A percentile compares a stretch with the other conserved stretches of the same genome.
phyloP scores from a whole-genome alignment of 2,113 vertebrate species.

The Lonchura striata region DNA sequence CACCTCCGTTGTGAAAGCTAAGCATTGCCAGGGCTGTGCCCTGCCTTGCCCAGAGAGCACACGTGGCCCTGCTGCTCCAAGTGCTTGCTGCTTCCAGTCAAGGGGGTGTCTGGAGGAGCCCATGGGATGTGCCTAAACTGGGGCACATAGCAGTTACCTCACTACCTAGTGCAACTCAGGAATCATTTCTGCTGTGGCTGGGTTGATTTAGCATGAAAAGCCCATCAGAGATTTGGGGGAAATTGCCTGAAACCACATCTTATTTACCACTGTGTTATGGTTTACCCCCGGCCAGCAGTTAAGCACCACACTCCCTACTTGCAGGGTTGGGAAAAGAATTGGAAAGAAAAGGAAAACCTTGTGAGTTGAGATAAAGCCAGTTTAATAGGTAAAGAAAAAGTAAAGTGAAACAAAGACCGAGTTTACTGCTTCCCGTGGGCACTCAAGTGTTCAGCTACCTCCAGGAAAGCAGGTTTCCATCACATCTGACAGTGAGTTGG shows the following conservation, averaged over 20 bases:
- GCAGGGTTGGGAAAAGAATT: not conserved
- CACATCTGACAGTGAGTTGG: not conserved
- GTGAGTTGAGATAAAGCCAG: not conserved
- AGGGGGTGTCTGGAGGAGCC: not conserved
- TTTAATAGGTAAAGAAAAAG: not conserved
- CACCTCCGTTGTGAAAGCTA: not conserved
- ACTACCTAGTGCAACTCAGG: not conserved
- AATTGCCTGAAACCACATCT: not conserved
- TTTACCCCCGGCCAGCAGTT: not conserved
- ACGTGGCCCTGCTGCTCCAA: accelerated
- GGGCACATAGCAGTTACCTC: not conserved
- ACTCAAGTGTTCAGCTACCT: not conserved
- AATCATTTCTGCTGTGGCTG: not conserved
- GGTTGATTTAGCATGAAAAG: not conserved
- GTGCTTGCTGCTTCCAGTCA: not conserved
- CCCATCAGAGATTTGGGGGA: not conserved
- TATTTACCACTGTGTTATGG: not conserved
- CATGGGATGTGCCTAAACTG: not conserved
- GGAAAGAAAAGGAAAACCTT: not conserved
- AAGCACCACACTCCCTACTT: not conserved
- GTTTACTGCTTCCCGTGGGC: not conserved
- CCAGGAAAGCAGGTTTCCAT: not conserved
- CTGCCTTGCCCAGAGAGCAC: not conserved
- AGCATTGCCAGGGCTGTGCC: accelerated
- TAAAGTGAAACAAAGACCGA: not conserved